These are phyloP conservation scores for Anthopleura xanthogrammica DNA, from an alignment of 92 coral and sea anemone species.

Conservation along the genomic window DNA sequence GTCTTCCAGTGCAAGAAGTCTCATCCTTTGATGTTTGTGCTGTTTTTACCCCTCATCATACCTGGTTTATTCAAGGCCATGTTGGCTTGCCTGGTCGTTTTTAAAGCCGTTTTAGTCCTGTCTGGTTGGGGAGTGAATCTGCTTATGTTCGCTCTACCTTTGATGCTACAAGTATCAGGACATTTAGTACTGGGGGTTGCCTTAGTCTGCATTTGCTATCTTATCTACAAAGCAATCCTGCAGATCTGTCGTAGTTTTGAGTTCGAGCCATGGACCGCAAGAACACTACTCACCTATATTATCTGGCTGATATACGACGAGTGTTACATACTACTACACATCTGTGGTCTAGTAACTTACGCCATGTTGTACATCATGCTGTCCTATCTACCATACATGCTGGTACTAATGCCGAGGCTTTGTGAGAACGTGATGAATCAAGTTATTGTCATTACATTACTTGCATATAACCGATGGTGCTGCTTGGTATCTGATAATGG, in stretches of 20 bases:
- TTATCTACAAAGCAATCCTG: slow-evolving; percentile 3
- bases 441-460: background rate
- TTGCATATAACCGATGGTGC: background rate
- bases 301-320: background rate
- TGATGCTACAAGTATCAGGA: background rate
- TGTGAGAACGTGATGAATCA: background rate
- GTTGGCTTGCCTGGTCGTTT: background rate
- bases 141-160: background rate
- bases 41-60: background rate
- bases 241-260: background rate
- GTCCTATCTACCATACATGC: background rate
- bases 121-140: background rate
- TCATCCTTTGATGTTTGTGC: background rate
- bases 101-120: background rate
- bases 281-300: background rate
- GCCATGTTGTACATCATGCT: background rate
- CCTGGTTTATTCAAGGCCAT: background rate
- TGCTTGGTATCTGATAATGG: background rate
- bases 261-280: background rate
- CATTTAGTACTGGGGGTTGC: background rate
- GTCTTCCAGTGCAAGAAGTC: background rate
- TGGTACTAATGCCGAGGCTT: background rate
- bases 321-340: background rate
- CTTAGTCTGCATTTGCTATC: background rate
- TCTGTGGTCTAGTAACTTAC: background rate